Evolutionary conservation across 2,113 vertebrate species (phyloP).

Genomic region (Prietella phreatophila): DNA sequence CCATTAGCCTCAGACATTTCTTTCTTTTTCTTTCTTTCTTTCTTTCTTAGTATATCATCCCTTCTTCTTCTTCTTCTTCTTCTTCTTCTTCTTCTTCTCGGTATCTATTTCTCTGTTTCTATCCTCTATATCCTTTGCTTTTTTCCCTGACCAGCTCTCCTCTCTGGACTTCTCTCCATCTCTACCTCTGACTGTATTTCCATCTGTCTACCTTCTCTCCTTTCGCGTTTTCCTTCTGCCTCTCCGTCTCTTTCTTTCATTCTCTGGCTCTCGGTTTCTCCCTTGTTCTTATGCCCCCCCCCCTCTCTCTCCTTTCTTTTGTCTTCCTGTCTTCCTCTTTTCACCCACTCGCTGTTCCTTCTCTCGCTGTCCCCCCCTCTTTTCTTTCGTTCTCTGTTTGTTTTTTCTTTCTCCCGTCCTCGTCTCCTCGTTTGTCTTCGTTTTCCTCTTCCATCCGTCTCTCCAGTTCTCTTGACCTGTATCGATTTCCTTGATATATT

Average conservation of each 20-base stretch:
- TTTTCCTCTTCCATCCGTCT: neutral
- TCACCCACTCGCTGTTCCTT: neutral
- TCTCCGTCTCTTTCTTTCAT: neutral
- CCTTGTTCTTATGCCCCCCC: too few species aligned
- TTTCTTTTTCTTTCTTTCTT: neutral
- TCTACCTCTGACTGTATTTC: neutral
- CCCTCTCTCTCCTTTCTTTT: neutral
- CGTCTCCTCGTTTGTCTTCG: neutral
- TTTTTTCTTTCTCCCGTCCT: neutral
- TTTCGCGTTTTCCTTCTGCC: neutral
- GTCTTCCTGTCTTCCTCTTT: neutral
- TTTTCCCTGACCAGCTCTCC: neutral
- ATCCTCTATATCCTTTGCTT: neutral
- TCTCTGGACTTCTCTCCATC: neutral
- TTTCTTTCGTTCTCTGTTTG: neutral
- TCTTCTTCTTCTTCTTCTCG: neutral
- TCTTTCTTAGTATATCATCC: neutral
- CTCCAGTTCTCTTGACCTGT: neutral
- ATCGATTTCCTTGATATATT: neutral
- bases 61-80: neutral
- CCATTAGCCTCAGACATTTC: neutral
- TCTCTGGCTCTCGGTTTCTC: neutral
- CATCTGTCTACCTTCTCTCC: neutral
- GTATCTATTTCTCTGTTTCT: neutral
- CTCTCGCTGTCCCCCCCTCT: neutral